Base-by-base conservation (phyloP, 2,888 invertebrate genomes). In the Chamaedrilus cognettii region DNA sequence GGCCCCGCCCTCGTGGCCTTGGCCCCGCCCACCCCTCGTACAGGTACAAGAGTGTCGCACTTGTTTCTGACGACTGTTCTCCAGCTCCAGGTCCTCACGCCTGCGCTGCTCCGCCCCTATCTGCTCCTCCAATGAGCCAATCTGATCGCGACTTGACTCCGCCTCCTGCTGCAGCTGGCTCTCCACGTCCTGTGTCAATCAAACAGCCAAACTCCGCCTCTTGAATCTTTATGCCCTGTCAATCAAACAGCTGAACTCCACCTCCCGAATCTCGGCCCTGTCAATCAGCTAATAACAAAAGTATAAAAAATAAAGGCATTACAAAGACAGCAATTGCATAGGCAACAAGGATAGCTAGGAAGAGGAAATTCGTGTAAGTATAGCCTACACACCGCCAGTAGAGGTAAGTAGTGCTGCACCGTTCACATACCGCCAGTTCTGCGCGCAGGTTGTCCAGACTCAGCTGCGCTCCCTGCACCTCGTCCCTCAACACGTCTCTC, bases 401-500 rank as follows among this genome's bases (percentile, higher is more conserved):
- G n/a, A n/a, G 5, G 5, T 30, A 23, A 5, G 23, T 56, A 15
- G 50, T 5, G n/a, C n/a, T n/a, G n/a, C n/a, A n/a, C n/a, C n/a
- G n/a, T n/a, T n/a, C n/a, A 56, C 70, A 64, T 66, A 84, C 85
- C 77, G 83, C 75, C 60, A 87, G 75, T 77, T 88, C 88, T 59
- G 85, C 82, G 1, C 86, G 81, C 30, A 84, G 80, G 74, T 75
- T 84, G 67, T 84, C 85, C 7, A 85, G 77, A 34, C 85, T 78
- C 76, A 85, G 77, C 68, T 84, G 82, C 60, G 79, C 73, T 69
- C 87, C 86, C 64, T 87, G 86, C 50, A 88, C 82, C 77, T 89
- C 89, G 66, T 88, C 88, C 65, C 86, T 85, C 35, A 88, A 80
- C 71, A 85, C 79, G 72, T 88, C 88, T 57, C 87, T 80, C 79